Evolutionary conservation across 1,140 invertebrate genomes (phyloP), one percentile per base, ranked within the genome.

Genomic region (Stegodyphus mimosarum): DNA sequence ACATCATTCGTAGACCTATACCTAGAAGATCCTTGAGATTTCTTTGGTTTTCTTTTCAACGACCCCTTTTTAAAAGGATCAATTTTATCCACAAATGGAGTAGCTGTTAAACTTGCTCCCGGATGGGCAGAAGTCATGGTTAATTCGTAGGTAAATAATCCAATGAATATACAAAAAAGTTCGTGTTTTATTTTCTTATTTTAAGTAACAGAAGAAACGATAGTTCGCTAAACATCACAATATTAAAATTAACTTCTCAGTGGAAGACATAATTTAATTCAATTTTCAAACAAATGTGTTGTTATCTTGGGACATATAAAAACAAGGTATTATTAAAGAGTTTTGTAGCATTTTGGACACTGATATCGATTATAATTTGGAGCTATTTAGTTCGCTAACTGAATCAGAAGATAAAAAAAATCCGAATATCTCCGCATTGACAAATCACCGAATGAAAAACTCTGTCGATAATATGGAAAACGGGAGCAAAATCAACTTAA

Each of bases 31-130:
- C 96, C 96, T 92, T 97, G 96, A 89, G 95, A 96, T 91, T 96
- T 96, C 92, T 96, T 97, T 88, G 95, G 95, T 91, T 97, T 97
- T 93, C 97, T 96, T 92, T 97, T 97, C 87, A 96, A 91, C 88
- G 95, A 96, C 89, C 95, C 93, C 92, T 97, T 97, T 87, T 95
- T 95, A 91, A 97, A 97, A 88, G 96, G 96, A 92, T 97, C 96
- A 93, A 97, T 97, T 91, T 95, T 94, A 93, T 97, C 96, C 91
- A 97, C 95, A 93, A 97, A 96, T 33, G 63, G 81, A 69, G 81
- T 83, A 83, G 81, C 81, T 53, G 81, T 83, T 60, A 83, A 83
- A 83, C 70, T 83, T 48, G 81, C 81, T 55, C 81, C 81, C 13
- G 81, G 63, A 69, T 83, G 81, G 60, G 81, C 81, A 52, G 81